Evolutionary conservation across 1,140 invertebrate species (phyloP).

Genomic region (Pristionchus pacificus): DNA sequence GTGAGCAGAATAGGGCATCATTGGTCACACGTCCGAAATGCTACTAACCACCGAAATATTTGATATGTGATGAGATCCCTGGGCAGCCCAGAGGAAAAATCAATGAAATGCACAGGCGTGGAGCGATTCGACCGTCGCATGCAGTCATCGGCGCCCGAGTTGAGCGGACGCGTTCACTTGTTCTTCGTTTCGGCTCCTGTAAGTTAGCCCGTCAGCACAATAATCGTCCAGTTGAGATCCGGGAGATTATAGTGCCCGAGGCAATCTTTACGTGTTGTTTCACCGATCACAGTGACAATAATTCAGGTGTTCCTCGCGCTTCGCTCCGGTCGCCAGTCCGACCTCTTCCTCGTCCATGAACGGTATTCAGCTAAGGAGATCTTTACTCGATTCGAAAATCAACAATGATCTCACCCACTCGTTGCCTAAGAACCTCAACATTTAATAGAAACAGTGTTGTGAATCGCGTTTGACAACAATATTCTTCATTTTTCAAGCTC

Average conservation of each 20-base stretch:
- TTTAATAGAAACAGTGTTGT: no score
- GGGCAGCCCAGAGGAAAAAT: background rate
- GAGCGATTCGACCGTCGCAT: constrained; percentile 20
- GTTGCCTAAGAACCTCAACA: no score
- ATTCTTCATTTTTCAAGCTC: no score
- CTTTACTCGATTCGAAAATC: no score
- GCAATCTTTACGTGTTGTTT: background rate
- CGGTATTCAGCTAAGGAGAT: no score
- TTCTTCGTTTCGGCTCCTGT: constrained; percentile 33
- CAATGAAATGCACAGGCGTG: constrained; percentile 1
- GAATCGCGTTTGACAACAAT: no score
- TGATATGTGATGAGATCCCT: no score
- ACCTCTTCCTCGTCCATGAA: background rate
- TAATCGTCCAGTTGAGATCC: no score
- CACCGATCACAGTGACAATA: background rate
- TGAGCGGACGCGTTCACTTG: constrained; percentile 26
- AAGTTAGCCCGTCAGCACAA: background rate
- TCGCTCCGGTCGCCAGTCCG: background rate
- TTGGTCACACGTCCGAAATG: background rate
- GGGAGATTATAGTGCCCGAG: no score
- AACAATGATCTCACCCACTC: no score
- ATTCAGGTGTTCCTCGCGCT: background rate
- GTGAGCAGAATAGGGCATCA: background rate
- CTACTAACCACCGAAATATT: no score
- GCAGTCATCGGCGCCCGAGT: constrained; percentile 15